A percentile compares a stretch with the other conserved stretches of the same genome.
Evolutionary conservation across 2,113 vertebrate species (phyloP).

Genomic region (Trematomus loennbergii): DNA sequence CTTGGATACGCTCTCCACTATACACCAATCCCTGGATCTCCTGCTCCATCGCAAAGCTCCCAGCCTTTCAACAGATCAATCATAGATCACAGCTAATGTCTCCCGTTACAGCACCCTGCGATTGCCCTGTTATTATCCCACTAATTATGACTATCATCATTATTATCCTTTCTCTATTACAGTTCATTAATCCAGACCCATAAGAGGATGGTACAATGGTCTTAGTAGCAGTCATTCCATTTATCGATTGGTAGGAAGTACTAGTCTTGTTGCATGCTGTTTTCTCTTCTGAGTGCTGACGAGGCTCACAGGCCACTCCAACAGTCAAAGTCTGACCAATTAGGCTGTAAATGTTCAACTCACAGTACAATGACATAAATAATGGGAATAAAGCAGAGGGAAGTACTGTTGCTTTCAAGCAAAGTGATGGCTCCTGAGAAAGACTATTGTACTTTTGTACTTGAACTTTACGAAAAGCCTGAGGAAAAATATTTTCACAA

Average conservation of each 20-base stretch:
- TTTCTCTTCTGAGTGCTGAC: slow-evolving; percentile 46
- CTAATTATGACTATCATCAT: slow-evolving; percentile 78
- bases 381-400: slow-evolving; percentile 68
- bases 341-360: slow-evolving; percentile 81
- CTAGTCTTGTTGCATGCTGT: slow-evolving; percentile 47
- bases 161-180: slow-evolving; percentile 82
- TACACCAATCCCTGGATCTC: slow-evolving; percentile 42
- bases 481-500: slow-evolving; percentile 1
- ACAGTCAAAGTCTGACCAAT: slow-evolving; percentile 72
- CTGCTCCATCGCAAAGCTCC: slow-evolving; percentile 56
- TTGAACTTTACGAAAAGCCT: slow-evolving; percentile 5
- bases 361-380: slow-evolving; percentile 77
- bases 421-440: background rate
- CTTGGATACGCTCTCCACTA: slow-evolving; percentile 5
- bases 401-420: slow-evolving; percentile 2
- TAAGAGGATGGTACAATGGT: slow-evolving; percentile 68
- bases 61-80: slow-evolving; percentile 67
- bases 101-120: slow-evolving; percentile 68
- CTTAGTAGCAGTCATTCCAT: slow-evolving; percentile 66
- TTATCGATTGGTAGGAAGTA: slow-evolving; percentile 56
- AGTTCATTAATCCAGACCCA: slow-evolving; percentile 77
- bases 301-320: slow-evolving; percentile 54
- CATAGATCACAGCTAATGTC: slow-evolving; percentile 73
- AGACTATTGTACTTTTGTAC: background rate
- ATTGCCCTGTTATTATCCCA: slow-evolving; percentile 74